A percentile compares a stretch with the other conserved stretches of the same genome.
Evolutionary conservation across 2,797 vertebrate genomes (phyloP).

Genomic region (Chrysocyon brachyurus): DNA sequence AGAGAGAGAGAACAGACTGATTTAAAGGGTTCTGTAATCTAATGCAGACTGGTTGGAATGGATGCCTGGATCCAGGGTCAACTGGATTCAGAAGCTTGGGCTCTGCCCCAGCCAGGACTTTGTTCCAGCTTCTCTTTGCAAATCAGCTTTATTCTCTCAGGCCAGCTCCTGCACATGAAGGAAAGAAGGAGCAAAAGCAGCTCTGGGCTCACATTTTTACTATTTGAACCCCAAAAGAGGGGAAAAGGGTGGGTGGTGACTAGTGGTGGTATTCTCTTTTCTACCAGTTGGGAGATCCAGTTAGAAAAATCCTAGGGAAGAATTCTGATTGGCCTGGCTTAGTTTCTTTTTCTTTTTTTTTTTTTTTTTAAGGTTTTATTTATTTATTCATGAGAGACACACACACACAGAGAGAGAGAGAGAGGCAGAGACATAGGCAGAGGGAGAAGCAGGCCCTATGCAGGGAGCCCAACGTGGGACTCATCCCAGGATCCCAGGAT

Average conservation of each 20-base stretch:
- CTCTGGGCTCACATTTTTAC: not conserved
- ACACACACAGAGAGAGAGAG: too few relatives aligned
- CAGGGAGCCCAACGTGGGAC: too few relatives aligned
- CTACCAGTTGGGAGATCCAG: not conserved
- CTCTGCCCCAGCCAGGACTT: not conserved
- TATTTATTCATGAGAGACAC: too few relatives aligned
- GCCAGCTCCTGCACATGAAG: not conserved
- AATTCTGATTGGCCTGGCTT: not conserved
- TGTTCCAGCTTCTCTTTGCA: not conserved
- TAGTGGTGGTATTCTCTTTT: not conserved
- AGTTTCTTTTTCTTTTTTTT: not conserved
- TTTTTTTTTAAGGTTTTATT: too few relatives aligned
- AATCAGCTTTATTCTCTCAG: not conserved
- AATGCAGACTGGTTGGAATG: not conserved
- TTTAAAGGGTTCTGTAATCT: slow-evolving; percentile 35
- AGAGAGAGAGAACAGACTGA: not conserved
- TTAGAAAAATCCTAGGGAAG: slow-evolving; percentile 33
- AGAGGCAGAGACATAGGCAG: too few relatives aligned
- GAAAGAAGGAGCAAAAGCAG: not conserved
- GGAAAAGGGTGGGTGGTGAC: not conserved
- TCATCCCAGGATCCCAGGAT: too few relatives aligned
- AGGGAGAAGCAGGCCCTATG: too few relatives aligned
- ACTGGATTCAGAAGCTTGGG: not conserved
- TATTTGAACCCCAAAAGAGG: not conserved
- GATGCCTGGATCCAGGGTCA: not conserved